phyloP scores from a whole-genome alignment of 2,797 vertebrate genomes.

The Syngnathus rostellatus region DNA sequence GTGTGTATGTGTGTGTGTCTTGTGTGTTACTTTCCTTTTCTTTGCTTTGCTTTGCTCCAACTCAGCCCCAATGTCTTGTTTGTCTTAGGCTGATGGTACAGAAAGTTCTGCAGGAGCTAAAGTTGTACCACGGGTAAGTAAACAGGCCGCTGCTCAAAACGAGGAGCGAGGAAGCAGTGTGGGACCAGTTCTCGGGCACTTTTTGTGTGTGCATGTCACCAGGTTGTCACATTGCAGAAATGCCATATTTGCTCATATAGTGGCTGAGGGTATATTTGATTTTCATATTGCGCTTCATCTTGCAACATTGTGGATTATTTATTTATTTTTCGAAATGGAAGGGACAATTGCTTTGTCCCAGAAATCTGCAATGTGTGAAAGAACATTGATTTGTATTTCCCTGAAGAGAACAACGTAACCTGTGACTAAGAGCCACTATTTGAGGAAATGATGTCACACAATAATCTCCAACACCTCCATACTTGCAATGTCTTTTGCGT shows the following conservation, averaged over 20 bases:
- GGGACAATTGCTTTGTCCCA: too few species aligned
- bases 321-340: background rate
- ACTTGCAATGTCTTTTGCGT: background rate
- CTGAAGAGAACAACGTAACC: background rate
- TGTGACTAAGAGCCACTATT: background rate
- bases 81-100: conserved; percentile 89
- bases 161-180: background rate
- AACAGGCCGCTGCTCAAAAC: conserved; percentile 20
- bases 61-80: conserved; percentile 65
- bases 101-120: conserved; percentile 89
- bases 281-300: background rate
- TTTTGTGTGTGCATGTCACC: conserved; percentile 15
- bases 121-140: conserved; percentile 88
- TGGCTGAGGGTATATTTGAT: background rate
- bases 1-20: conserved; percentile 17
- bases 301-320: background rate
- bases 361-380: too few species aligned
- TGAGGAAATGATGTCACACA: background rate
- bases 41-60: conserved; percentile 13
- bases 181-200: background rate
- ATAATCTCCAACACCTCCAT: background rate
- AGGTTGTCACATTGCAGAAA: background rate
- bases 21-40: background rate
- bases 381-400: background rate
- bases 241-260: background rate